These are phyloP conservation scores for Zapornia atra DNA, from an alignment of 2,113 vertebrate species.

Conservation along the genomic window DNA sequence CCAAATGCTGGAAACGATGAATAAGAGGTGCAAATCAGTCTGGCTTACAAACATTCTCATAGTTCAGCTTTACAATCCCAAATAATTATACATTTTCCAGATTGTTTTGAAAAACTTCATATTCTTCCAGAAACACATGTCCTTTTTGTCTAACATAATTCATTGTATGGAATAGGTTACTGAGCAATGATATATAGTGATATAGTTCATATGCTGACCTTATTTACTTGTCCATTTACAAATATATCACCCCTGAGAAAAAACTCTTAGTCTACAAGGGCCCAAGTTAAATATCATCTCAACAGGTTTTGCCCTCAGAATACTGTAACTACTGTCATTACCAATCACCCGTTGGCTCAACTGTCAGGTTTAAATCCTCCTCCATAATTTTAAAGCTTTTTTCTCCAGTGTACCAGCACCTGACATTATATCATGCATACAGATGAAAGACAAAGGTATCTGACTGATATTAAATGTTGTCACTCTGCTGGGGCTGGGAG, in stretches of 20 bases:
- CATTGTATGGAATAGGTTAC: background rate
- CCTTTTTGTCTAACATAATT: background rate
- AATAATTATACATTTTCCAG: background rate
- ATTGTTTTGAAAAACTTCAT: background rate
- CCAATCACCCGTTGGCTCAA: background rate
- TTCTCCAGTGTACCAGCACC: background rate
- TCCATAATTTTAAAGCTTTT: conserved; percentile 49
- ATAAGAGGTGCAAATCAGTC: background rate
- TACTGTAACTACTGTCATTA: background rate
- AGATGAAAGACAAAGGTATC: conserved; percentile 37
- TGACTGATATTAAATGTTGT: conserved; percentile 52
- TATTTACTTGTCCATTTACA: background rate
- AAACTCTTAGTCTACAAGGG: background rate
- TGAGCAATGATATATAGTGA: background rate
- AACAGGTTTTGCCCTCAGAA: background rate
- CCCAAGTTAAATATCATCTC: background rate
- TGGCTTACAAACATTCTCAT: background rate
- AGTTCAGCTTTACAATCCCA: background rate
- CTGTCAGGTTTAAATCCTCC: conserved; percentile 31
- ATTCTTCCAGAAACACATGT: background rate
- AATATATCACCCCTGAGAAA: background rate
- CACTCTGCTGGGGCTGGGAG: conserved; percentile 21
- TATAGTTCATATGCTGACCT: background rate
- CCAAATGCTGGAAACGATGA: background rate
- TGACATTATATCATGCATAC: background rate